Base-by-base conservation (phyloP, 2,113 vertebrate genomes). In the Polyodon spathula region DNA sequence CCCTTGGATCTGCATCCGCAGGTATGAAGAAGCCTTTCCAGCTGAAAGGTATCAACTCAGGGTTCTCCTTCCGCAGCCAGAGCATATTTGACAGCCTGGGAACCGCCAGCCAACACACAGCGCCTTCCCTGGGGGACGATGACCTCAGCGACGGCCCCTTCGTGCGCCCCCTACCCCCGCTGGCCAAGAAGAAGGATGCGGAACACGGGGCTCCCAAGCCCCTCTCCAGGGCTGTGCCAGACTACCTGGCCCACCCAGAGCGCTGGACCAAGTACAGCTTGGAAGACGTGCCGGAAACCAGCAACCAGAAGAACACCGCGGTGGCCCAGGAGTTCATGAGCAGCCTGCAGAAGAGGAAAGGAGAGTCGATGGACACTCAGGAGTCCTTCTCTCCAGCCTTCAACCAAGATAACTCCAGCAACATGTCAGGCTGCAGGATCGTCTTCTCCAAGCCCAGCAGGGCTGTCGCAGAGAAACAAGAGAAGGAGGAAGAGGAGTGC, bases 231-330 rank as follows among this genome's bases (percentile, higher is more conserved):
- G 73, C 71, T 0, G 71, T 90, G 8, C 94, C 95, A 1, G 94
- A 95, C 72, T 97, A 94, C 0, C 64, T 94, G 66, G 65, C 87
- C 8, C 88, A 94, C 65, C 94, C 95, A 0, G 93, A 95, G 63
- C 92, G 93, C 63, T 98, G 95, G 95, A 97, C 92, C 56, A 87
- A 76, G 63, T 98, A 97, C 80, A 93, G 83, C 60, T 79, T 98
- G 54, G 90, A 92, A 11, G 87, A 88, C 0, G 83, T 90, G 58
- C 69, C 84, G 0, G 90, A 93, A 60, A 76, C 71, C 63, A 89
- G 77, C 6, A 89, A 93, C 60, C 76, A 68, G 58, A 77, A 79
- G 62, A 95, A 96, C 61, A 79, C 71, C 46, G 76, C 63, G 0
- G 78, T 79, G 1, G 93, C 93, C 27, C 78, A 87, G 66, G 79